Evolutionary conservation across 2,113 vertebrate genomes (phyloP).

Genomic region (Athene noctua): DNA sequence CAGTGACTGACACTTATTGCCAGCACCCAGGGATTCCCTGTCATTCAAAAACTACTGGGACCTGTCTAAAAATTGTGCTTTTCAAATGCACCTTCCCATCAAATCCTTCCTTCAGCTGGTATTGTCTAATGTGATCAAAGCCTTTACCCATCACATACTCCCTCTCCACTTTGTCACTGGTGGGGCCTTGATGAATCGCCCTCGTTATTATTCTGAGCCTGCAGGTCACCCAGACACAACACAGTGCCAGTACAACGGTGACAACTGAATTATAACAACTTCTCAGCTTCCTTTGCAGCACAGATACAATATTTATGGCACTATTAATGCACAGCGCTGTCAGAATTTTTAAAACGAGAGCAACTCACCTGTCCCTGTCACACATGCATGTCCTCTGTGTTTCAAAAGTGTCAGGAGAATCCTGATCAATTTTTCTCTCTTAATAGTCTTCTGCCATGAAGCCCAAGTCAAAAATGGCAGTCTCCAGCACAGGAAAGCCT

Average conservation of each 20-base stretch:
- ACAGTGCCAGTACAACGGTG: conserved; percentile 20
- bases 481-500: not conserved
- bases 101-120: conserved; percentile 2
- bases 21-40: conserved; percentile 6
- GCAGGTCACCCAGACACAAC: conserved; percentile 42
- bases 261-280: conserved; percentile 56
- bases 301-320: conserved; percentile 61
- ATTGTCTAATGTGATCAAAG: conserved; percentile 53
- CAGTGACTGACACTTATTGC: conserved; percentile 55
- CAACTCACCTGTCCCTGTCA: conserved; percentile 46
- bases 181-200: conserved; percentile 37
- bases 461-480: conserved; percentile 17
- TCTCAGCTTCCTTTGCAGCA: conserved; percentile 34
- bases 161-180: conserved; percentile 11
- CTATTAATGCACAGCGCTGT: conserved; percentile 48
- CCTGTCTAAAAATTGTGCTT: not conserved
- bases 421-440: conserved; percentile 41
- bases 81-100: not conserved
- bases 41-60: not conserved
- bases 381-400: not conserved
- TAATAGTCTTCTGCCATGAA: conserved; percentile 20
- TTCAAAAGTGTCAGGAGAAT: conserved; percentile 39
- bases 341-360: conserved; percentile 40
- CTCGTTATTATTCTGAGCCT: conserved; percentile 47
- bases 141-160: conserved; percentile 13